Evolutionary conservation across 2,888 invertebrate genomes (phyloP), one percentile per base, ranked within the genome.

Genomic region (Disparrhopalites patrizii): DNA sequence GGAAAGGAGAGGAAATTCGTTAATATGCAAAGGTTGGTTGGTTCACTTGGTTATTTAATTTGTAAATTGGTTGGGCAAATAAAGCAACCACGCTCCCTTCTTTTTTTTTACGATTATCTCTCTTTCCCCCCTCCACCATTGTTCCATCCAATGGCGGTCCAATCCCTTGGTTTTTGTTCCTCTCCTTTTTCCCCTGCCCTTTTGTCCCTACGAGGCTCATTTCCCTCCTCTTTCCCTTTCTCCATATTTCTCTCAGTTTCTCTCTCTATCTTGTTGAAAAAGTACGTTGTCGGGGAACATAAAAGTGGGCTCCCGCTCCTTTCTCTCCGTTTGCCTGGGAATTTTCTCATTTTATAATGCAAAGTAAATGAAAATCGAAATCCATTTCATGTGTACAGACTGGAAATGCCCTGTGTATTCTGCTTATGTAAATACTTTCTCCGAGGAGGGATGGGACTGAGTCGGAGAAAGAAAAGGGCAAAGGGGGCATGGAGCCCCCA

Each of bases 1-100:
- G n/a, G n/a, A n/a, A n/a, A n/a, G n/a, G n/a, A n/a, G n/a, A n/a
- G n/a, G n/a, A n/a, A n/a, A n/a, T n/a, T n/a, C n/a, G n/a, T n/a
- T n/a, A n/a, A n/a, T n/a, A n/a, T n/a, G n/a, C n/a, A n/a, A 20
- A 23, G 47, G 47, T 47, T 47, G 47, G n/a, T 23, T 36, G 36
- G 47, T n/a, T n/a, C n/a, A n/a, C n/a, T n/a, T n/a, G 47, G 47
- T 47, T 47, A 47, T 47, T 47, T 47, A 47, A 47, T 47, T 47
- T 47, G 47, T 47, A 47, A 47, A 47, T 47, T 47, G 23, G 47
- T 47, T 47, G 3, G 47, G 47, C 47, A 47, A 47, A 47, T 23
- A 47, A 7, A 15, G 33, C 54, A 43, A 43, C n/a, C 20, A 43
- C 20, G n/a, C 43, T 20, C 43, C 43, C 13, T 4, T 43, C 20